phyloP scores from a whole-genome alignment of 2,888 invertebrate species.

The Apodemia mormo region DNA sequence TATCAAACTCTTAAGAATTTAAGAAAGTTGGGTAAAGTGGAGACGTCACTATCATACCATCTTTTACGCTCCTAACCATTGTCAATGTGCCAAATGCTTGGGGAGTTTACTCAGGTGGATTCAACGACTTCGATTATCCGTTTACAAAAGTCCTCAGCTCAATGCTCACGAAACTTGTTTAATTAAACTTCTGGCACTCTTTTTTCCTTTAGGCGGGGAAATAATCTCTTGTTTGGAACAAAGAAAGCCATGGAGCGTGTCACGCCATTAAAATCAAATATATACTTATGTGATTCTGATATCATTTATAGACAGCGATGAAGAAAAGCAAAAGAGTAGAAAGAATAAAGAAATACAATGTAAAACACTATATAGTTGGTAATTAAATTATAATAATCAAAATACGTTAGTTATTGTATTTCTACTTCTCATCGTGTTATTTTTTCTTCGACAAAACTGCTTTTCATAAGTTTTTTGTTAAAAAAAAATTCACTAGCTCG shows the following conservation, averaged over 20 bases:
- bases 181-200: constrained; percentile 81
- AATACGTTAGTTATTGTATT: too few species aligned
- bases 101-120: constrained; percentile 66
- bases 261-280: background rate
- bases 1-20: constrained; percentile 47
- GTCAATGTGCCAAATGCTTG: constrained; percentile 34
- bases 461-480: too few species aligned
- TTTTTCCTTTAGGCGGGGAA: constrained; percentile 76
- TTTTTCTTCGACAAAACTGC: too few species aligned
- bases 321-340: too few species aligned
- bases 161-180: constrained; percentile 79
- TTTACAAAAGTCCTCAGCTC: constrained; percentile 75
- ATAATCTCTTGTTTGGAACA: constrained; percentile 63
- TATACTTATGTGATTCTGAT: too few species aligned
- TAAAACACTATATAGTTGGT: too few species aligned
- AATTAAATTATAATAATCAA: too few species aligned
- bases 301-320: constrained; percentile 8
- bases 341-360: too few species aligned
- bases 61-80: constrained; percentile 30
- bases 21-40: constrained; percentile 41
- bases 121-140: constrained; percentile 75
- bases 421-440: too few species aligned
- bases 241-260: constrained; percentile 40
- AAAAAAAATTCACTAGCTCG: too few species aligned
- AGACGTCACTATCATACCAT: constrained; percentile 48